These are phyloP conservation scores for Clarias macrocephalus DNA, from an alignment of 2,113 vertebrate species.

Conservation along the genomic window DNA sequence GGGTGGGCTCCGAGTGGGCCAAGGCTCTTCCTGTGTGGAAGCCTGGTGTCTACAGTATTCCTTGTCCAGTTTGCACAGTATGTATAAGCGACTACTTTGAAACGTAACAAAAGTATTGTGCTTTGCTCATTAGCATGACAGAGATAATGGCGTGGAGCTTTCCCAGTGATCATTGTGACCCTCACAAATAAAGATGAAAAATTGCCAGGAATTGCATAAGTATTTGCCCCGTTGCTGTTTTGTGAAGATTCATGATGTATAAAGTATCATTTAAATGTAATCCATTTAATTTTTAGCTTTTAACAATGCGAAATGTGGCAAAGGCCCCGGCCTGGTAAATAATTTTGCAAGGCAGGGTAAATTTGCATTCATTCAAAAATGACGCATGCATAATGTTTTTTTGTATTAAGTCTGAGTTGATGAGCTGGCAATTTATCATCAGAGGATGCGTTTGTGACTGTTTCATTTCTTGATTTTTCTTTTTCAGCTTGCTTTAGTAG, in stretches of 20 bases:
- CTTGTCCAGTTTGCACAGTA: not conserved
- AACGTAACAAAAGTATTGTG: not conserved
- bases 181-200: not conserved
- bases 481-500: constrained; percentile 86
- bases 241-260: not conserved
- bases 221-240: not conserved
- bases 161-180: not conserved
- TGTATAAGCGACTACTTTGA: not conserved
- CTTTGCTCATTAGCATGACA: not conserved
- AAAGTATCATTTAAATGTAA: not conserved
- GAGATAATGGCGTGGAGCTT: not conserved
- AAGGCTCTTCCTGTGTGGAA: not conserved
- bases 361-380: not conserved
- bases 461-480: constrained; percentile 19
- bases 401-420: not conserved
- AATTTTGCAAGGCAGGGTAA: not conserved
- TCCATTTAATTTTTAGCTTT: not conserved
- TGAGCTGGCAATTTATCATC: not conserved
- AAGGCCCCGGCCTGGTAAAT: not conserved
- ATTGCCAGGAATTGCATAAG: not conserved
- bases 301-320: not conserved
- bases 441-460: constrained; percentile 37
- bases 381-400: not conserved
- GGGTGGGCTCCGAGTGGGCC: not conserved
- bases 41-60: not conserved